These are phyloP conservation scores for Camponotus vicinus DNA, from an alignment of 1,140 invertebrate species.

Conservation along the genomic window DNA sequence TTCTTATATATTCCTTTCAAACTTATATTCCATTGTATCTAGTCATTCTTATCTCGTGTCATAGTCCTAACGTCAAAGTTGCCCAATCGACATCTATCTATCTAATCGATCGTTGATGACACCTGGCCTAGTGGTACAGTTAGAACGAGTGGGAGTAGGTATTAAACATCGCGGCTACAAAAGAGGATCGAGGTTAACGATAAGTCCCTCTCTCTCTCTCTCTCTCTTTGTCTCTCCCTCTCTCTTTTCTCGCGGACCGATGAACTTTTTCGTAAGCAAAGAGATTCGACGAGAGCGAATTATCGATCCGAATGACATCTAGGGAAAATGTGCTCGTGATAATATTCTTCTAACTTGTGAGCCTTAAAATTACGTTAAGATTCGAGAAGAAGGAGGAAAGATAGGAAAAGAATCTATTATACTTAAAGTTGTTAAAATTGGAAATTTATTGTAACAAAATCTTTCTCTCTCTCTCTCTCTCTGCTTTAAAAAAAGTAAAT, in stretches of 20 bases:
- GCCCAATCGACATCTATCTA: conserved; percentile 65
- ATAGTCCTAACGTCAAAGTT: conserved; percentile 16
- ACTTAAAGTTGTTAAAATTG: background rate
- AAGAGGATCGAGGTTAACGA: conserved; percentile 79
- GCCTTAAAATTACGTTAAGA: background rate
- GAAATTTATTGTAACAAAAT: background rate
- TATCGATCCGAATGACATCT: conserved; percentile 63
- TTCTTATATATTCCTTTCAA: background rate
- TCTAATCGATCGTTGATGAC: conserved; percentile 71
- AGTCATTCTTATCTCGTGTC: background rate
- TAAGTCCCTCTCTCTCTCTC: conserved; percentile 65
- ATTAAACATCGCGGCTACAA: conserved; percentile 72
- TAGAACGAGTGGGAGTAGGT: conserved; percentile 69
- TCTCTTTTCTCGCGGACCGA: conserved; percentile 54
- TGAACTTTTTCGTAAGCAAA: conserved; percentile 58
- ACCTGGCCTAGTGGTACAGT: conserved; percentile 78
- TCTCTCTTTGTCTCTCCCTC: background rate
- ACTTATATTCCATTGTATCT: background rate
- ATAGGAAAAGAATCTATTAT: background rate
- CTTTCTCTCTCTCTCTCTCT: too few species aligned
- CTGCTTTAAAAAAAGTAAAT: background rate
- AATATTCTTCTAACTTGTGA: conserved; percentile 30
- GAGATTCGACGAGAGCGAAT: conserved; percentile 48
- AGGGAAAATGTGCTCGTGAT: conserved; percentile 10
- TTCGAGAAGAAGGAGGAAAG: background rate